A percentile compares a stretch with the other conserved stretches of the same genome.
Evolutionary conservation across 2,113 vertebrate genomes (phyloP).

Genomic region (Eclectus roratus): DNA sequence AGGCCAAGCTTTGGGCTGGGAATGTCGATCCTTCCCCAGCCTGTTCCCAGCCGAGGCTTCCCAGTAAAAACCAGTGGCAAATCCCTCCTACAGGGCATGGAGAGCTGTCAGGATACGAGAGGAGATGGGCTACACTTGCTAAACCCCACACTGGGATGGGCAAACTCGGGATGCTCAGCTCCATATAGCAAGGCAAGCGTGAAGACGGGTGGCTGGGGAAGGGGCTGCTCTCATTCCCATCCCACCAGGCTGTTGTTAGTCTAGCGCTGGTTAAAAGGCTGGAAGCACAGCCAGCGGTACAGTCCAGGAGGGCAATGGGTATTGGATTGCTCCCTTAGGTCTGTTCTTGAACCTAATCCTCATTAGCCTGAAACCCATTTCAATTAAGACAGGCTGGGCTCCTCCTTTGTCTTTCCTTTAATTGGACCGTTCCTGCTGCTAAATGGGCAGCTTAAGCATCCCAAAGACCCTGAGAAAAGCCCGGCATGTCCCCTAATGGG

Average conservation of each 20-base stretch:
- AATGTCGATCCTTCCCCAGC: neutral
- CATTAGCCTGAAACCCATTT: conserved; percentile 75
- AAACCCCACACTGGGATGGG: neutral
- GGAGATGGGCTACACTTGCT: neutral
- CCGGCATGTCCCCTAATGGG: conserved; percentile 71
- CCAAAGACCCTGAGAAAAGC: conserved; percentile 73
- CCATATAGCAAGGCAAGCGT: neutral
- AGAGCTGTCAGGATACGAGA: neutral
- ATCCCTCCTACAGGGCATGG: neutral
- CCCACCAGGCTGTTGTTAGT: too few species aligned
- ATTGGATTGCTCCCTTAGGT: conserved; percentile 69
- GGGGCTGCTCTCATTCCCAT: neutral
- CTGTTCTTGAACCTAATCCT: conserved; percentile 66
- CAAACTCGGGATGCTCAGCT: neutral
- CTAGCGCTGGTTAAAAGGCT: neutral
- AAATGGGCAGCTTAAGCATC: conserved; percentile 82
- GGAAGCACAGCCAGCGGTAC: neutral
- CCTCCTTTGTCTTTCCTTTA: conserved; percentile 62
- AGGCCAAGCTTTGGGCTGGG: neutral
- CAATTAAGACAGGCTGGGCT: conserved; percentile 82
- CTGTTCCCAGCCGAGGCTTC: neutral
- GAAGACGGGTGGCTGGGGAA: neutral
- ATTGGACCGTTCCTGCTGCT: conserved; percentile 78
- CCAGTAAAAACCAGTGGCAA: accelerated
- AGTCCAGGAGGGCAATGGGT: neutral